Percentiles rank a stretch among this genome's conserved stretches.
These are phyloP conservation scores for Allacma fusca DNA, from an alignment of 2,888 invertebrate species.

Conservation along the genomic window DNA sequence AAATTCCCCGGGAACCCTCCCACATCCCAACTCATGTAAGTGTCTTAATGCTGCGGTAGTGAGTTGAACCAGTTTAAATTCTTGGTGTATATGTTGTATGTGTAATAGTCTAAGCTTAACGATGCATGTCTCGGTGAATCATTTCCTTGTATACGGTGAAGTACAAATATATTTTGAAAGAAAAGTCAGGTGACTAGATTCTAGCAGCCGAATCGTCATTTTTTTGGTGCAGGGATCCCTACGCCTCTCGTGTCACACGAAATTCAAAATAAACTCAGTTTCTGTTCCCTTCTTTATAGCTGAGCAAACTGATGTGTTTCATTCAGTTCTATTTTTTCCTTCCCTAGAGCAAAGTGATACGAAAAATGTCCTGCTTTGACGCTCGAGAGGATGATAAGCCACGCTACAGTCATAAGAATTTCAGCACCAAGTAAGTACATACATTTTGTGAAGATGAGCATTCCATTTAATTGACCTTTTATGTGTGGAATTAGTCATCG, in stretches of 20 bases:
- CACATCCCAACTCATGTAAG: conserved; percentile 50
- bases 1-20: conserved; percentile 60
- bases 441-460: neutral
- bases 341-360: conserved; percentile 42
- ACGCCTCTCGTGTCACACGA: neutral
- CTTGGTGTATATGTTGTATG: neutral
- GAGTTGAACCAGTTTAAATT: neutral
- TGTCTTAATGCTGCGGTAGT: neutral
- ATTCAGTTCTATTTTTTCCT: conserved; percentile 27
- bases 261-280: neutral
- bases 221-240: conserved; percentile 16
- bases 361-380: conserved; percentile 62
- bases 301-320: neutral
- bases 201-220: conserved; percentile 28
- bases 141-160: conserved; percentile 16
- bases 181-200: conserved; percentile 32
- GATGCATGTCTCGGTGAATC: neutral
- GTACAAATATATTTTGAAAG: neutral
- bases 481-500: too few relatives aligned
- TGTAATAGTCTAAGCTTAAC: neutral
- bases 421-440: conserved; percentile 60
- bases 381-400: conserved; percentile 57
- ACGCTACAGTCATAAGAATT: conserved; percentile 57
- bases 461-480: neutral
- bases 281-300: neutral